phyloP scores from a whole-genome alignment of 2,113 vertebrate species.

The Herpailurus yagouaroundi region DNA sequence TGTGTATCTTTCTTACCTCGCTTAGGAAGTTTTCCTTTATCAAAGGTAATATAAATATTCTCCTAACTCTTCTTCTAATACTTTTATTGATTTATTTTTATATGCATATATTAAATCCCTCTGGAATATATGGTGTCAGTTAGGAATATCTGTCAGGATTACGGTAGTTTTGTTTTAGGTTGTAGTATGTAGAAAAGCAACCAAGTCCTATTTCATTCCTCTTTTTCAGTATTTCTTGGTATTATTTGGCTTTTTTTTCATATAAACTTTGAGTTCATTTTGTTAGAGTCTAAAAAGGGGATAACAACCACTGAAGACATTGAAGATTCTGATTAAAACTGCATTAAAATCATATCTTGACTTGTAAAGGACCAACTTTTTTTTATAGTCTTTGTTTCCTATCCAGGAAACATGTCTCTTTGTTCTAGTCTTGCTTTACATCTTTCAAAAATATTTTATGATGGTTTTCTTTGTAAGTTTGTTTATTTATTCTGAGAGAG shows the following conservation, averaged over 20 bases:
- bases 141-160: neutral
- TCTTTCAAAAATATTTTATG: constrained; percentile 24
- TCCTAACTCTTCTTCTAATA: neutral
- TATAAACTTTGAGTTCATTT: constrained; percentile 30
- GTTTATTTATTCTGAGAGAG: too few relatives aligned
- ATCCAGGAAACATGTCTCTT: neutral
- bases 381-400: neutral
- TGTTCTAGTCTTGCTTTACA: neutral
- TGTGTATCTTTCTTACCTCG: neutral
- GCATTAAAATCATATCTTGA: neutral
- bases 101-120: neutral
- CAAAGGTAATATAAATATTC: neutral
- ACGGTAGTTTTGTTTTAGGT: constrained; percentile 9
- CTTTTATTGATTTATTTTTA: neutral
- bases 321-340: neutral
- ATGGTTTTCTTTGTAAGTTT: neutral
- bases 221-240: constrained; percentile 7
- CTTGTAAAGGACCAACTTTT: neutral
- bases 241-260: constrained; percentile 32
- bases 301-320: neutral
- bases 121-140: neutral
- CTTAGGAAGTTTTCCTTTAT: neutral
- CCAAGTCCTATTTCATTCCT: neutral
- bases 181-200: constrained; percentile 37
- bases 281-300: neutral